A percentile compares a stretch with the other conserved stretches of the same genome.
phyloP scores from a whole-genome alignment of 2,797 vertebrate species.

The Lycodopsis pacificus region DNA sequence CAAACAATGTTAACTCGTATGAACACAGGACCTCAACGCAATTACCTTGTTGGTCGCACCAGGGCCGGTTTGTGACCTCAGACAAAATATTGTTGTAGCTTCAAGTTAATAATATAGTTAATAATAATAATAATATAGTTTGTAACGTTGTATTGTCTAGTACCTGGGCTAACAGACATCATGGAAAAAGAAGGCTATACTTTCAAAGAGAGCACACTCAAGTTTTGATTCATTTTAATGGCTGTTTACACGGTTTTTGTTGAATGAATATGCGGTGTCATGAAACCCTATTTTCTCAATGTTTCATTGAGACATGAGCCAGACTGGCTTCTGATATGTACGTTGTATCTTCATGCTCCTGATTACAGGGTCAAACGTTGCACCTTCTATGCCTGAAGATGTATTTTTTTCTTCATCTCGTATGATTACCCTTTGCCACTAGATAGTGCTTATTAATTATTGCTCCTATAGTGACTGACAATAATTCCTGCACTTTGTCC shows the following conservation, averaged over 20 bases:
- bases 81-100: background rate
- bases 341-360: constrained; percentile 42
- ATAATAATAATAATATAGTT: too few species aligned
- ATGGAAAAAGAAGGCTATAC: background rate
- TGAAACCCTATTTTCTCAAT: constrained; percentile 1
- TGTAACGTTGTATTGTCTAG: background rate
- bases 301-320: constrained; percentile 6
- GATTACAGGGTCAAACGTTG: constrained; percentile 52
- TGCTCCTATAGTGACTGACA: constrained; percentile 72
- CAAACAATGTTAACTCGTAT: constrained; percentile 24
- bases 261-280: background rate
- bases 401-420: constrained; percentile 68
- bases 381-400: constrained; percentile 50
- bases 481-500: constrained; percentile 79
- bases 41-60: background rate
- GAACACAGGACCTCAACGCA: constrained; percentile 19
- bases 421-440: constrained; percentile 78
- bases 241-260: constrained; percentile 1
- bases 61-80: constrained; percentile 13
- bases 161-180: background rate
- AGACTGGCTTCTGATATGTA: constrained; percentile 27
- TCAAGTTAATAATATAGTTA: background rate
- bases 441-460: constrained; percentile 77
- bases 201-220: background rate
- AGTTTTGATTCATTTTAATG: background rate